Percentiles rank a stretch among this genome's conserved stretches.
phyloP scores from a whole-genome alignment of 2,888 invertebrate genomes.

The Clanis bilineata region DNA sequence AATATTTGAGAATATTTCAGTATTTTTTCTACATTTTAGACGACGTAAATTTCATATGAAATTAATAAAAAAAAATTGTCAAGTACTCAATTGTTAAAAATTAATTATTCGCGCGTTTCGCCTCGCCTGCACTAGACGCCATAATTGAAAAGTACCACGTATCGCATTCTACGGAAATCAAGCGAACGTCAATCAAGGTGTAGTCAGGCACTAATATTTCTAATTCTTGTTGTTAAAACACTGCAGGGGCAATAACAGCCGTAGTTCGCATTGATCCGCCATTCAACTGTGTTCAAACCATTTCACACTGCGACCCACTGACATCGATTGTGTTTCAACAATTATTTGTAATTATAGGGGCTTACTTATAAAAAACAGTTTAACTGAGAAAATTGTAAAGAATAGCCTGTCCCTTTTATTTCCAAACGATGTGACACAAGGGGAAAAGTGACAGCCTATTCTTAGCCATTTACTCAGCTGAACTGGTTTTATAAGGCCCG shows the following conservation, averaged over 20 bases:
- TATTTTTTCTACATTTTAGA: too few species aligned
- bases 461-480: not conserved
- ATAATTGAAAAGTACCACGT: not conserved
- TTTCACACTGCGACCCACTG: conserved; percentile 43
- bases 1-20: too few species aligned
- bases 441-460: too few species aligned
- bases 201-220: not conserved
- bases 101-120: too few species aligned
- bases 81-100: too few species aligned
- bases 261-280: not conserved
- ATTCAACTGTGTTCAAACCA: conserved; percentile 23
- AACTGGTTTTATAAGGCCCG: not conserved
- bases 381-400: too few species aligned
- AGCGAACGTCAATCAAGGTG: not conserved
- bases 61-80: too few species aligned
- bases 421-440: too few species aligned
- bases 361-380: too few species aligned
- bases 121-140: too few species aligned
- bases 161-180: not conserved
- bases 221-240: not conserved
- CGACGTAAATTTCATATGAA: too few species aligned
- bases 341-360: conserved; percentile 27
- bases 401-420: too few species aligned
- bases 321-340: conserved; percentile 42
- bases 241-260: not conserved